Evolutionary conservation across 2,113 vertebrate species (phyloP).

Genomic region (Cephalopterus ornatus): DNA sequence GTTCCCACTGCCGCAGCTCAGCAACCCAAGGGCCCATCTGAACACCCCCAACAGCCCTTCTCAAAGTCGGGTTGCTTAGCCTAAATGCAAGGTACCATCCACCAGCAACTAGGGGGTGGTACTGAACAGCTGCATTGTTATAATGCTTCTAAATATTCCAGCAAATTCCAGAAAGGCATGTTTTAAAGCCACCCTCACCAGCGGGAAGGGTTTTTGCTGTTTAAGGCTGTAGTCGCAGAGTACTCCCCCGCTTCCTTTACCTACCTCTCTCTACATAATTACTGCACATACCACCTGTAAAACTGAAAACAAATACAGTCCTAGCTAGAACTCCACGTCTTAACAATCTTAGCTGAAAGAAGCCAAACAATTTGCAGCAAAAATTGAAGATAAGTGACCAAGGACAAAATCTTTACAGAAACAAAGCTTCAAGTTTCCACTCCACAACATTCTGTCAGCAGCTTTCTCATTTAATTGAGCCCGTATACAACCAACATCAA

Average conservation of each 20-base stretch:
- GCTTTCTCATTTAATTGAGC: constrained; percentile 37
- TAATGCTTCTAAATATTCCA: not conserved
- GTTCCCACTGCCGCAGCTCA: not conserved
- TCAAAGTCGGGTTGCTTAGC: accelerated
- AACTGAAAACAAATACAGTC: not conserved
- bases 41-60: not conserved
- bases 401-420: constrained; percentile 50
- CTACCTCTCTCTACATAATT: not conserved
- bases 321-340: not conserved
- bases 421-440: constrained; percentile 23
- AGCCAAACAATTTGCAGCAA: constrained; percentile 13
- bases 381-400: constrained; percentile 48
- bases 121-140: not conserved
- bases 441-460: not conserved
- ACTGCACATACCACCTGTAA: not conserved
- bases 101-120: not conserved
- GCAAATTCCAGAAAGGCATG: not conserved
- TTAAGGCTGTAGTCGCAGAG: not conserved
- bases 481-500: constrained; percentile 23
- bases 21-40: not conserved
- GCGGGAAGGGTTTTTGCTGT: not conserved
- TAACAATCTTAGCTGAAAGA: not conserved
- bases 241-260: not conserved
- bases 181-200: not conserved
- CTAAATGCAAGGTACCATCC: not conserved